Evolutionary conservation across 2,797 vertebrate genomes (phyloP), one percentile per base, ranked within the genome.

Genomic region (Leptatherina wallacei): DNA sequence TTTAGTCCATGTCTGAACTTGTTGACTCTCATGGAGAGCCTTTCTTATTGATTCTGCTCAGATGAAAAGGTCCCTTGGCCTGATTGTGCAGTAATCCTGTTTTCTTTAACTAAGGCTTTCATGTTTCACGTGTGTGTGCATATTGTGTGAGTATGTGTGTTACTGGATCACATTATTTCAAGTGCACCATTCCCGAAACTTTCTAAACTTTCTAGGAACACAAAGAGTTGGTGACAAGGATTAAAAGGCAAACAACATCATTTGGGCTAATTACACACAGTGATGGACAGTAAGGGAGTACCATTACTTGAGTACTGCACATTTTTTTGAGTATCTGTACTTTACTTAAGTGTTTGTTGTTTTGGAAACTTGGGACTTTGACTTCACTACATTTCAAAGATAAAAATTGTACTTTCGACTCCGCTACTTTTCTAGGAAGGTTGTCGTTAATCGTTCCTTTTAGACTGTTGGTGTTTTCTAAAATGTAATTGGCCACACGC

Each of bases 1-100:
- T 69, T 71, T 66, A 78, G 83, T 81, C 88, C 61, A 1, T 93
- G 94, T 87, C 93, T 90, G 73, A 87, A 93, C 93, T 90, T 91
- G 94, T 90, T 83, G 85, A 88, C 84, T 82, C 75, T 81, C 59
- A 80, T 27, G 86, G 72, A 88, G 88, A 90, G 83, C 66, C 72
- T 66, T 56, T 75, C 68, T 78, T 80, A 88, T 90, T 91, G 83
- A 93, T 91, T 93, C 88, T 80, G 80, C 83, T 83, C 71, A 84
- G 75, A 92, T 90, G 80, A 91, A 90, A 90, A 88, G 70, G 70
- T 65, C 68, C 83, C 77, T 80, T 71, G 79, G 73, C 67, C 61
- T 57, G 69, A 85, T 88, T 88, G 80, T 85, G 68, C 83, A 55
- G 67, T 92, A 92, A 93, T 91, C 91, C 92, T 81, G 83, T 89